A percentile compares a stretch with the other conserved stretches of the same genome.
Evolutionary conservation across 2,888 invertebrate species (phyloP).

Genomic region (Eristalis intricaria): DNA sequence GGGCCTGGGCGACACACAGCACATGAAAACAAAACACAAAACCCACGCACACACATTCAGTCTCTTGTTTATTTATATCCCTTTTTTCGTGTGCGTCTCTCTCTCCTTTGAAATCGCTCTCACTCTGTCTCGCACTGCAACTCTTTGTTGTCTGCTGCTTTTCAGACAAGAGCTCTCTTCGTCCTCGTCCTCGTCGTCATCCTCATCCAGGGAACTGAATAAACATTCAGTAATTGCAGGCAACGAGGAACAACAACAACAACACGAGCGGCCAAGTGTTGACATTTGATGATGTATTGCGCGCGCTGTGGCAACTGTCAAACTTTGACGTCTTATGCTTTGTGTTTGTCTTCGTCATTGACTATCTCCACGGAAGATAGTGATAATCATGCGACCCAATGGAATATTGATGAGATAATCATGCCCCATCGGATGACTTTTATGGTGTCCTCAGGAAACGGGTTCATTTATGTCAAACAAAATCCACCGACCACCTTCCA

Average conservation of each 20-base stretch:
- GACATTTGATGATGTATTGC: constrained; percentile 20
- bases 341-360: not conserved
- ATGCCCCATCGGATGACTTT: constrained; percentile 35
- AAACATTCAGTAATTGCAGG: constrained; percentile 22
- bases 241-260: not conserved
- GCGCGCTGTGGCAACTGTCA: constrained; percentile 11
- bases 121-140: constrained; percentile 21
- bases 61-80: constrained; percentile 52
- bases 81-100: constrained; percentile 33
- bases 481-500: not conserved
- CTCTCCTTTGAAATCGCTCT: constrained; percentile 41
- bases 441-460: constrained; percentile 2
- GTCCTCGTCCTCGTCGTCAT: not conserved
- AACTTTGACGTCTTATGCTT: not conserved
- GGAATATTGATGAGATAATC: constrained; percentile 20
- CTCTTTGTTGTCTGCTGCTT: not conserved
- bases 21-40: constrained; percentile 21
- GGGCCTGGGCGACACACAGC: not conserved
- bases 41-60: constrained; percentile 20
- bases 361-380: not conserved
- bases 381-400: constrained; percentile 26
- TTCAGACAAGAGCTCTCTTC: not conserved
- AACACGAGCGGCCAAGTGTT: not conserved
- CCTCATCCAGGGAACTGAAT: not conserved
- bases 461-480: not conserved